Conservation (phyloP, 2,797 vertebrate genomes). For the Neosilurus mollespiculum region DNA sequence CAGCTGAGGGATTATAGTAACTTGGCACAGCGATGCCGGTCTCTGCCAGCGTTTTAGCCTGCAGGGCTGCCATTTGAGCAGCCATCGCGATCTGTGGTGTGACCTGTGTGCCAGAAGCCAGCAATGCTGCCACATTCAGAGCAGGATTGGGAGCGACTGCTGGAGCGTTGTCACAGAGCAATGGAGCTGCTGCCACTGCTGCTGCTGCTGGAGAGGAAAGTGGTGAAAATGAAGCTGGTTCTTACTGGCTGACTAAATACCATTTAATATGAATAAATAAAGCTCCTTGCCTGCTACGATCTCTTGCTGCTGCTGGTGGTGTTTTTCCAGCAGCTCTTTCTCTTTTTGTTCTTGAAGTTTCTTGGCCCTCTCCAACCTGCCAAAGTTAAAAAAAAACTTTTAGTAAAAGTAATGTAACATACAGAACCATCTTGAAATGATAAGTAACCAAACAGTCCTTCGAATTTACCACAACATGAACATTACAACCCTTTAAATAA, state of each 20-base stretch:
- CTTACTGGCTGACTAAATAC: neutral
- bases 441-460: neutral
- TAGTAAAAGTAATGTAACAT: neutral
- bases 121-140: constrained; percentile 92
- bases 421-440: neutral
- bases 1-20: constrained; percentile 96
- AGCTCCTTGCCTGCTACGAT: constrained; percentile 79
- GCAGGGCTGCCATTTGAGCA: constrained; percentile 96
- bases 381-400: neutral
- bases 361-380: constrained; percentile 93
- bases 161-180: constrained; percentile 66
- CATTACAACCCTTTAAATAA: neutral
- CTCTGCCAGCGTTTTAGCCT: constrained; percentile 95
- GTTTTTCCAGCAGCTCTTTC: constrained; percentile 93
- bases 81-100: constrained; percentile 99
- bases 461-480: neutral
- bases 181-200: constrained; percentile 61
- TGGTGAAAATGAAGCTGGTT: neutral
- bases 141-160: constrained; percentile 76
- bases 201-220: neutral
- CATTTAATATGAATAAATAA: neutral
- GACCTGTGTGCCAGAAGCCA: constrained; percentile 96
- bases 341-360: constrained; percentile 97
- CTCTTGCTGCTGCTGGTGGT: constrained; percentile 79
- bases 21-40: constrained; percentile 98